These are phyloP conservation scores for Poeciliopsis retropinna DNA, from an alignment of 2,113 vertebrate genomes.

Conservation along the genomic window DNA sequence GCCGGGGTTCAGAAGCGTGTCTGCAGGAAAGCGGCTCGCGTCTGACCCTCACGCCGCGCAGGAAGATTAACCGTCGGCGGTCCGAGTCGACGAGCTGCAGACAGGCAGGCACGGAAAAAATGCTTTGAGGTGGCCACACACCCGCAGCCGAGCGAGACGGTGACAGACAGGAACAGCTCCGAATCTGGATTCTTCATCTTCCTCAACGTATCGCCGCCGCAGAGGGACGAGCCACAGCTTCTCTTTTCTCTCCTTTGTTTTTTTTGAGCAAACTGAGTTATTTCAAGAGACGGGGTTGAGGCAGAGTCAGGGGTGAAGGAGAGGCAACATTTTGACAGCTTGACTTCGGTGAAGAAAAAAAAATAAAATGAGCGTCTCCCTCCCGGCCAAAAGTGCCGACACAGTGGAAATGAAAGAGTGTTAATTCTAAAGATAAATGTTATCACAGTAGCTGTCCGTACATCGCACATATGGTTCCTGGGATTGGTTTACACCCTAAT, in stretches of 20 bases:
- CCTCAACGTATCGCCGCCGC: conserved; percentile 18
- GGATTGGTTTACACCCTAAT: conserved; percentile 39
- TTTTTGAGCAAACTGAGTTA: conserved; percentile 29
- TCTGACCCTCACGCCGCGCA: conserved; percentile 49
- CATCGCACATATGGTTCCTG: conserved; percentile 33
- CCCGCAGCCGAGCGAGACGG: conserved; percentile 37
- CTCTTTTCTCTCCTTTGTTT: conserved; percentile 3
- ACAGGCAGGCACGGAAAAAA: conserved; percentile 62
- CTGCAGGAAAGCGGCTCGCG: conserved; percentile 42
- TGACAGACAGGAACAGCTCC: conserved; percentile 50
- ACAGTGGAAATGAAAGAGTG: conserved; percentile 46
- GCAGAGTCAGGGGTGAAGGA: conserved; percentile 51
- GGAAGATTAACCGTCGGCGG: conserved; percentile 57
- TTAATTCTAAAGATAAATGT: conserved; percentile 64
- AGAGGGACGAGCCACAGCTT: conserved; percentile 17
- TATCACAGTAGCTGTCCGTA: conserved; percentile 51
- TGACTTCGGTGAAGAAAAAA: conserved; percentile 20
- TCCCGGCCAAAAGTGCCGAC: conserved; percentile 47
- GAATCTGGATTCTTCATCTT: conserved; percentile 69
- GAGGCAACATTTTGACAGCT: conserved; percentile 65
- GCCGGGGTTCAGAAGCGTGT: conserved; percentile 14
- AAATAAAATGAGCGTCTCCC: conserved; percentile 25
- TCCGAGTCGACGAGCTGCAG: conserved; percentile 53
- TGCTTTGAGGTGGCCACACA: conserved; percentile 66
- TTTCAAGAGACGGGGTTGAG: conserved; percentile 30